These are phyloP conservation scores for Catagonus wagneri DNA, from an alignment of 2,113 vertebrate genomes.

Conservation along the genomic window DNA sequence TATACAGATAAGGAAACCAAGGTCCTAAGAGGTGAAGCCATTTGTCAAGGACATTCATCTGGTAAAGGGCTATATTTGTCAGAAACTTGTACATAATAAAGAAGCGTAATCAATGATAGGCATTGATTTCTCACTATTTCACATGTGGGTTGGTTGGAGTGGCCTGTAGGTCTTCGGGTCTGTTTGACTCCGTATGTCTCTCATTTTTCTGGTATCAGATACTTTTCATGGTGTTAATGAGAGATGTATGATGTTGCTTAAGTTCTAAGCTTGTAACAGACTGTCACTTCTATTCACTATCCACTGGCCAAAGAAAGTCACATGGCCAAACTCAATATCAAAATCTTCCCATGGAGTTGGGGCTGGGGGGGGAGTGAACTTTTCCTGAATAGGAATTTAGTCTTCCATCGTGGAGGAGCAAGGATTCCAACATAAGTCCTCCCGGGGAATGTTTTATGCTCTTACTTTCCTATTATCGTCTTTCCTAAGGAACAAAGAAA, in stretches of 20 bases:
- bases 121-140: not conserved
- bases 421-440: not conserved
- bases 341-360: not conserved
- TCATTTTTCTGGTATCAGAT: not conserved
- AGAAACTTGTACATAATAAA: not conserved
- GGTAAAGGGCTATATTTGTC: not conserved
- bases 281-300: not conserved
- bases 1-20: not conserved
- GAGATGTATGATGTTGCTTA: not conserved
- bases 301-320: not conserved
- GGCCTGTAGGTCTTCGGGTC: not conserved
- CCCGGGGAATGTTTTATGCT: not conserved
- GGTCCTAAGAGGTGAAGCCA: not conserved
- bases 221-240: not conserved
- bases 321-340: not conserved
- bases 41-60: not conserved
- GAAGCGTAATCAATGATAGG: not conserved
- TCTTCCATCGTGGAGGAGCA: not conserved
- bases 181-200: not conserved
- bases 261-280: not conserved
- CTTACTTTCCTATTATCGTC: not conserved
- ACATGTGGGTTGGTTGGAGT: not conserved
- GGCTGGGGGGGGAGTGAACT: not conserved
- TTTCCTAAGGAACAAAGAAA: not conserved
- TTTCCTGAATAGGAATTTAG: not conserved